These are phyloP conservation scores for Dicycla oo DNA, from an alignment of 2,888 invertebrate species.

Conservation along the genomic window DNA sequence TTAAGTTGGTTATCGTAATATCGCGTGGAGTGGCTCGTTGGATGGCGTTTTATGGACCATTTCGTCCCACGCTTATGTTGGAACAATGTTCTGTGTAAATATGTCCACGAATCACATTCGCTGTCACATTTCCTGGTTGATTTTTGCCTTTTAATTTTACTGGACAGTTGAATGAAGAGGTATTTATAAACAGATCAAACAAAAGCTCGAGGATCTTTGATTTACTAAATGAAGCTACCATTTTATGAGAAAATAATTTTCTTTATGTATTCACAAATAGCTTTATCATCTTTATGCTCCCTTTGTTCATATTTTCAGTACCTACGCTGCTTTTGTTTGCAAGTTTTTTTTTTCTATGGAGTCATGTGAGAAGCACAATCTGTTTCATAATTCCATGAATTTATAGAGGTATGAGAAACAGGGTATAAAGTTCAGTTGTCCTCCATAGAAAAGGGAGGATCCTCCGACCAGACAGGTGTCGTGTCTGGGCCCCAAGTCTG, in stretches of 20 bases:
- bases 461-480: no score
- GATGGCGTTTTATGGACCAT: slow-evolving; percentile 63
- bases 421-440: no score
- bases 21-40: slow-evolving; percentile 59
- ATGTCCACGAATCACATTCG: slow-evolving; percentile 45
- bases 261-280: no score
- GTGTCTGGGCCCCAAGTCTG: no score
- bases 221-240: slow-evolving; percentile 6
- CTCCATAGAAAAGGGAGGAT: no score
- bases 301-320: no score
- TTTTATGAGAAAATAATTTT: neutral
- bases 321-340: no score
- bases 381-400: no score
- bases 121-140: slow-evolving; percentile 50
- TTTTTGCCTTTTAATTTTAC: slow-evolving; percentile 33
- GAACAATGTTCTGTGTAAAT: slow-evolving; percentile 63
- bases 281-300: no score
- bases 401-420: no score
- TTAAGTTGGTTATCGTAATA: slow-evolving; percentile 46
- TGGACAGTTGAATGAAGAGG: slow-evolving; percentile 23
- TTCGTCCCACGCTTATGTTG: slow-evolving; percentile 64
- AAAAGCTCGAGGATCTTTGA: neutral
- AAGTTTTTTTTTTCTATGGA: no score
- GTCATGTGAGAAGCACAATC: no score
- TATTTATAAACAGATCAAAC: slow-evolving; percentile 45